Conservation (phyloP, 2,888 invertebrate species). For the Marasmarcha lunaedactyla region DNA sequence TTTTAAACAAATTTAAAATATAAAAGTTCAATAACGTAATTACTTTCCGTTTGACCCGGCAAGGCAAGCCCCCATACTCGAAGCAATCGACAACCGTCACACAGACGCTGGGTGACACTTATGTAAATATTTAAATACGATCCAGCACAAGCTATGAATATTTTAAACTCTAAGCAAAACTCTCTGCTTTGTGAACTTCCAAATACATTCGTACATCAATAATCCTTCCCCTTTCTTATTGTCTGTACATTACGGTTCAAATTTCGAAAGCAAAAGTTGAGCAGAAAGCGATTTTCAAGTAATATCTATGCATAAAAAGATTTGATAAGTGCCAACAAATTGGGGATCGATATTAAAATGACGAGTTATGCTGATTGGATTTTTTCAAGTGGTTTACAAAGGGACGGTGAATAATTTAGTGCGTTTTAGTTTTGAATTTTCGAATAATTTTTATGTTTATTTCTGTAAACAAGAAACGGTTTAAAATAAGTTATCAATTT, state of each 20-base stretch:
- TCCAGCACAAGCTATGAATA: conserved; percentile 72
- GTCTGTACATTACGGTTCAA: conserved; percentile 32
- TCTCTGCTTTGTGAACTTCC: conserved; percentile 49
- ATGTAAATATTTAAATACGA: conserved; percentile 73
- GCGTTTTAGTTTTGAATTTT: conserved; percentile 44
- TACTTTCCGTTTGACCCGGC: background rate
- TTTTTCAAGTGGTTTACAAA: conserved; percentile 57
- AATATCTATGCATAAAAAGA: conserved; percentile 62
- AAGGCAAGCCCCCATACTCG: conserved; percentile 27
- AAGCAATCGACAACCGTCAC: conserved; percentile 61
- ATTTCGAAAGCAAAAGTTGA: conserved; percentile 23
- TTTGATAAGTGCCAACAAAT: conserved; percentile 63
- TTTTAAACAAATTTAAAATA: no score
- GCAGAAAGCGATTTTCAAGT: conserved; percentile 31
- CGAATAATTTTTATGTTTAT: no score
- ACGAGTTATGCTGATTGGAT: conserved; percentile 70
- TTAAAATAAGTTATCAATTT: no score
- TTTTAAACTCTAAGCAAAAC: conserved; percentile 69
- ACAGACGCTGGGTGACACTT: conserved; percentile 66
- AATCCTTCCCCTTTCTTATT: conserved; percentile 35
- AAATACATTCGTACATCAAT: conserved; percentile 41
- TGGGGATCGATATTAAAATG: conserved; percentile 63
- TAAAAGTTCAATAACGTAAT: background rate
- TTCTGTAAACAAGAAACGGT: no score
- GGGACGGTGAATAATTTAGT: conserved; percentile 63